Percentiles rank a stretch among this genome's conserved stretches.
phyloP scores from a whole-genome alignment of 2,797 vertebrate species.

The Spinus pinus region DNA sequence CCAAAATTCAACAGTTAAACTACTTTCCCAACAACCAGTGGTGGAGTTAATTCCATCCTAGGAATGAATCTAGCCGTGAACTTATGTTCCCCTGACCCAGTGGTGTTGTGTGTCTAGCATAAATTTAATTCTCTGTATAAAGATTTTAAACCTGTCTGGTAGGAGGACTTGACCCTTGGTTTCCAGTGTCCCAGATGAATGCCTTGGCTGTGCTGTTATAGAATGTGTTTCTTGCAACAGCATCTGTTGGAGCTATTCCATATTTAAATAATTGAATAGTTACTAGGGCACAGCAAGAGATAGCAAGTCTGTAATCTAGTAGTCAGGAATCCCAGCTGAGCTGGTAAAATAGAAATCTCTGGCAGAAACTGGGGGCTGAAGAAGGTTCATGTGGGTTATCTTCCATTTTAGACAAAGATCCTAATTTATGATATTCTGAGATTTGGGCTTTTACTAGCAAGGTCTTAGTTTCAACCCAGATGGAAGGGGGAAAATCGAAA shows the following conservation, averaged over 20 bases:
- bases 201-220: background rate
- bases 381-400: background rate
- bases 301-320: background rate
- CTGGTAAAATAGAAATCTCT: background rate
- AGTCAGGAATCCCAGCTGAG: background rate
- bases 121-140: background rate
- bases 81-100: background rate
- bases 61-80: background rate
- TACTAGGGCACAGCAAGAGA: slow-evolving; percentile 20
- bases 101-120: background rate
- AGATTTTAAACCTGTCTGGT: background rate
- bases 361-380: background rate
- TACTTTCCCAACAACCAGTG: background rate
- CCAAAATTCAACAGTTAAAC: background rate
- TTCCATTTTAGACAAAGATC: background rate
- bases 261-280: slow-evolving; percentile 48
- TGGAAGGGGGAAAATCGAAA: background rate
- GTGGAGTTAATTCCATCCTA: background rate
- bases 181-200: background rate
- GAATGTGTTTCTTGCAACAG: slow-evolving; percentile 8
- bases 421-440: background rate
- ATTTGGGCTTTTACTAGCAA: background rate
- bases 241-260: slow-evolving; percentile 4
- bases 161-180: background rate
- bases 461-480: background rate